These are phyloP conservation scores for Drosophila teissieri DNA, from an alignment of 1,140 invertebrate species.

Conservation along the genomic window DNA sequence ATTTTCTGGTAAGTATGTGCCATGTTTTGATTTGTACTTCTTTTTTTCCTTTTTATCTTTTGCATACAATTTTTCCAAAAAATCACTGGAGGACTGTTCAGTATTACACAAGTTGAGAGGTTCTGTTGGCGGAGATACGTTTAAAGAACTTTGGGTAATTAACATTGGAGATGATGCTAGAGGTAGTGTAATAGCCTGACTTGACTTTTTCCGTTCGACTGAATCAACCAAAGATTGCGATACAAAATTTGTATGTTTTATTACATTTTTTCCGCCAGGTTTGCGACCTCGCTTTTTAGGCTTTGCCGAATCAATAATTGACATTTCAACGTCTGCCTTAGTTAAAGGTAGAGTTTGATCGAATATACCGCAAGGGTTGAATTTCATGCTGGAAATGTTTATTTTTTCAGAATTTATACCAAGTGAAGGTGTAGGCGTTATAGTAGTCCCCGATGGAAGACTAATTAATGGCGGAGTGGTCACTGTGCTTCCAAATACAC, in stretches of 20 bases:
- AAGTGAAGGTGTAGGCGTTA: slow-evolving; percentile 59
- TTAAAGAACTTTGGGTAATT: background rate
- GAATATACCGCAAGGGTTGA: background rate
- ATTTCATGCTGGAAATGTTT: background rate
- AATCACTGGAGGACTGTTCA: background rate
- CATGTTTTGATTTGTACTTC: slow-evolving; percentile 46
- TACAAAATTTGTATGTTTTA: background rate
- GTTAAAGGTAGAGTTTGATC: background rate
- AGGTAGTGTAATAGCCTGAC: slow-evolving; percentile 1
- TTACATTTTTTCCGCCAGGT: slow-evolving; percentile 69
- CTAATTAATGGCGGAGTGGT: slow-evolving; percentile 51
- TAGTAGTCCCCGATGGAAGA: slow-evolving; percentile 77
- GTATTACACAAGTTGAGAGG: slow-evolving; percentile 51
- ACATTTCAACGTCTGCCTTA: slow-evolving; percentile 2
- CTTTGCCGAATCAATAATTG: slow-evolving; percentile 31
- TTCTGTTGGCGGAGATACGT: slow-evolving; percentile 22
- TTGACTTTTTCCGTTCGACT: slow-evolving; percentile 23
- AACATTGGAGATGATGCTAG: background rate
- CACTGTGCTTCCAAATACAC: slow-evolving; percentile 21
- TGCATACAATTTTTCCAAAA: slow-evolving; percentile 3
- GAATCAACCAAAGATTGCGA: slow-evolving; percentile 10
- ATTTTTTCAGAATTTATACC: background rate
- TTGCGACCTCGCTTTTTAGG: slow-evolving; percentile 77
- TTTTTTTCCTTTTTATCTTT: slow-evolving; percentile 65
- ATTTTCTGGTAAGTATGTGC: background rate